Percentiles rank a stretch among this genome's conserved stretches.
These are phyloP conservation scores for Ptychochromis oligacanthus DNA, from an alignment of 2,113 vertebrate species.

Conservation along the genomic window DNA sequence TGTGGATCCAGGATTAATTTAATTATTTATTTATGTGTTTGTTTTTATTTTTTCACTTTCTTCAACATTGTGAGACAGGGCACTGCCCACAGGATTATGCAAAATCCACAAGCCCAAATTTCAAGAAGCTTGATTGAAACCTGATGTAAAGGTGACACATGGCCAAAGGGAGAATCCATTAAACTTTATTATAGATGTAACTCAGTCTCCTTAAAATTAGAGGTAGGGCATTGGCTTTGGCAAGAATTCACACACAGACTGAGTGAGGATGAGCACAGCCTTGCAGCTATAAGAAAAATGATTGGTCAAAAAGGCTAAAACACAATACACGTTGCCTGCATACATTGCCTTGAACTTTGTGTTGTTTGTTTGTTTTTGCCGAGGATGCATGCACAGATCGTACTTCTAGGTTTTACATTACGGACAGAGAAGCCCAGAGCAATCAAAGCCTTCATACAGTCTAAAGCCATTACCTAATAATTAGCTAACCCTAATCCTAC, in stretches of 20 bases:
- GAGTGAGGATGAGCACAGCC: not conserved
- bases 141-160: not conserved
- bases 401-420: too few species aligned
- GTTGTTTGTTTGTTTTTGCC: not conserved
- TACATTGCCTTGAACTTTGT: not conserved
- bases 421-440: too few species aligned
- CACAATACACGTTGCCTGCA: not conserved
- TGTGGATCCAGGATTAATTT: not conserved
- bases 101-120: rapidly evolving
- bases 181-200: not conserved
- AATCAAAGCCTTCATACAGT: too few species aligned
- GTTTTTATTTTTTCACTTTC: not conserved
- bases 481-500: too few species aligned
- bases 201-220: not conserved
- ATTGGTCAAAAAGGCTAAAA: not conserved
- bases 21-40: not conserved
- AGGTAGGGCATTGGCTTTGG: not conserved
- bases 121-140: not conserved
- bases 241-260: not conserved
- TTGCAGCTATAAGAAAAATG: rapidly evolving
- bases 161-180: not conserved
- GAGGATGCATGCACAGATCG: too few species aligned
- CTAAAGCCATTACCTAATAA: too few species aligned
- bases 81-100: not conserved
- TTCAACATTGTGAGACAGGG: not conserved